A percentile compares a stretch with the other conserved stretches of the same genome.
Conservation (phyloP, 2,113 vertebrate genomes). For the Vombatus ursinus region DNA sequence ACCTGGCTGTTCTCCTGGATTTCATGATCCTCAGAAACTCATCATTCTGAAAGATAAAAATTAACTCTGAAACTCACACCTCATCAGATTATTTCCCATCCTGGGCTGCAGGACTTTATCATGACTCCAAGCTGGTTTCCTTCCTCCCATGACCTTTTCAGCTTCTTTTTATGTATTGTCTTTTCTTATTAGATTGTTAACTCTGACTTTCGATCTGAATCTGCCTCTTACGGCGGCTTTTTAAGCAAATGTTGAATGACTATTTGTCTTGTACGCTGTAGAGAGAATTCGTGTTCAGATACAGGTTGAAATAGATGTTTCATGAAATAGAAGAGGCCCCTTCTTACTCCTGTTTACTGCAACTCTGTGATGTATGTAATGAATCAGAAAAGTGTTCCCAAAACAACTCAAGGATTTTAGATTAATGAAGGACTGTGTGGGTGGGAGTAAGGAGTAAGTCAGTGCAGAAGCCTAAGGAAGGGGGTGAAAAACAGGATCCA, state of each 20-base stretch:
- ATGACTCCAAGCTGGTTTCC: neutral
- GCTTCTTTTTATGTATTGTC: neutral
- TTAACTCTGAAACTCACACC: neutral
- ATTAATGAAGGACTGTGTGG: neutral
- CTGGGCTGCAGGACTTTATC: neutral
- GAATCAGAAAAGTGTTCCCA: neutral
- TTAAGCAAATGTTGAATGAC: neutral
- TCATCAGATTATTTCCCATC: neutral
- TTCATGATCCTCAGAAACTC: neutral
- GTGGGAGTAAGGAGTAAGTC: neutral
- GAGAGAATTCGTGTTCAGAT: neutral
- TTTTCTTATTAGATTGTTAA: neutral
- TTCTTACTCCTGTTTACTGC: neutral
- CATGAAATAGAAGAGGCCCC: too few species aligned
- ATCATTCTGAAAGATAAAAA: neutral
- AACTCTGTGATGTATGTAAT: neutral
- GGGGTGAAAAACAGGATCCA: neutral
- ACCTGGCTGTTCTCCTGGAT: neutral
- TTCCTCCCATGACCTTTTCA: neutral
- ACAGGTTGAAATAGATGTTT: neutral
- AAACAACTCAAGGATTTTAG: neutral
- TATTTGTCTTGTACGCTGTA: neutral
- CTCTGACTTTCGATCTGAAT: neutral
- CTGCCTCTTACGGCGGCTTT: neutral
- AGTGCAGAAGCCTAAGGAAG: neutral